A percentile compares a stretch with the other conserved stretches of the same genome.
phyloP scores from a whole-genome alignment of 2,113 vertebrate genomes.

The Corythornis cristatus region DNA sequence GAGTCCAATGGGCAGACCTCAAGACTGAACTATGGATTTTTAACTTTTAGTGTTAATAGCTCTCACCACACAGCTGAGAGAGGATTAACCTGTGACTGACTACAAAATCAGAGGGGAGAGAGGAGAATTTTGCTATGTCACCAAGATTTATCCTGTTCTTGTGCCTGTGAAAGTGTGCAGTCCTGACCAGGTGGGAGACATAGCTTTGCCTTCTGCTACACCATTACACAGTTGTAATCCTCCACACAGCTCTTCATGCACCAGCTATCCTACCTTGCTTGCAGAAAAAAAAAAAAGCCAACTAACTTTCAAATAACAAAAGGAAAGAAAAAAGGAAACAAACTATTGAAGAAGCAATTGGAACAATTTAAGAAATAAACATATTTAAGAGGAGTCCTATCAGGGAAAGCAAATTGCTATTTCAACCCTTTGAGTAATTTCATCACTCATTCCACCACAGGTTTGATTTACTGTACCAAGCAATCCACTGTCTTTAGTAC shows the following conservation, averaged over 20 bases:
- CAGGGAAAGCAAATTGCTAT: not conserved
- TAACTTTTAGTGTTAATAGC: not conserved
- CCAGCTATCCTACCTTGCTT: not conserved
- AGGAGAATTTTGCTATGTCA: not conserved
- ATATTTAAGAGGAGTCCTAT: not conserved
- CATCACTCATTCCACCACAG: not conserved
- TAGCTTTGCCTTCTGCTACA: not conserved
- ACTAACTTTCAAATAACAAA: not conserved
- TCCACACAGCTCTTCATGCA: not conserved
- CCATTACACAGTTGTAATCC: not conserved
- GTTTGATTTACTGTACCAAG: not conserved
- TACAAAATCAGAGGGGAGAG: not conserved
- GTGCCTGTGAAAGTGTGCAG: not conserved
- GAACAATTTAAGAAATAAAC: not conserved
- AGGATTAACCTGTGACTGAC: not conserved
- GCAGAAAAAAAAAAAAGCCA: not conserved
- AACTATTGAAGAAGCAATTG: not conserved
- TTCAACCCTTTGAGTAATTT: not conserved
- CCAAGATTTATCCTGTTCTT: not conserved
- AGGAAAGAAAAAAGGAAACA: not conserved
- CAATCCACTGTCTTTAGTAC: not conserved
- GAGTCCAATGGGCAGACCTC: not conserved
- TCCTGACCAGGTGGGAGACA: not conserved
- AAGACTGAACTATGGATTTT: not conserved
- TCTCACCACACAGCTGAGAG: not conserved